A percentile compares a stretch with the other conserved stretches of the same genome.
Evolutionary conservation across 2,113 vertebrate genomes (phyloP).

Genomic region (Romanogobio albipinnatus): DNA sequence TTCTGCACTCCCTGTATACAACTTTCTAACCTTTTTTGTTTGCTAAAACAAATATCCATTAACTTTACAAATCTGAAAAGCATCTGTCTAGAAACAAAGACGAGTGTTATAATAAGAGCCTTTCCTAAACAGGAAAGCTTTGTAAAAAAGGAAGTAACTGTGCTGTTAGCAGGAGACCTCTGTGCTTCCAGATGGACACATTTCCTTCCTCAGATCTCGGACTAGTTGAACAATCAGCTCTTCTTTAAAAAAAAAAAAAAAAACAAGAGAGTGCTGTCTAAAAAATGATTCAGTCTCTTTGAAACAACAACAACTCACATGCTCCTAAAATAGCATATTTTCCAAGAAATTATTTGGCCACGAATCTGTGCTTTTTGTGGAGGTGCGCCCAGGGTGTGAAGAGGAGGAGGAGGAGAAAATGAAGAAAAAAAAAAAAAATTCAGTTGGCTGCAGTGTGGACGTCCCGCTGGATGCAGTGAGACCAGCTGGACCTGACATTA

Average conservation of each 20-base stretch:
- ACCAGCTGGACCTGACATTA: slow-evolving; percentile 66
- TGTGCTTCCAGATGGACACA: slow-evolving; percentile 44
- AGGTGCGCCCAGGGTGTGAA: slow-evolving; percentile 45
- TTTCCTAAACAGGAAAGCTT: slow-evolving; percentile 39
- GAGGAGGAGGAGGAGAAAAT: slow-evolving; percentile 37
- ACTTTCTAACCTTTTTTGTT: not conserved
- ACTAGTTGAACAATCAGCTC: slow-evolving; percentile 6
- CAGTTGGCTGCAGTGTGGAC: slow-evolving; percentile 44
- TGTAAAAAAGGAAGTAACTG: slow-evolving; percentile 48
- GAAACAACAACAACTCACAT: slow-evolving; percentile 25
- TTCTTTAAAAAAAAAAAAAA: slow-evolving; percentile 6
- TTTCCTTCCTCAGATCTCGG: slow-evolving; percentile 55
- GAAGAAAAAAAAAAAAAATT: not conserved
- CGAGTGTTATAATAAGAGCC: slow-evolving; percentile 29
- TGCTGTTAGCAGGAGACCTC: slow-evolving; percentile 37
- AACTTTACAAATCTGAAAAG: slow-evolving; percentile 54
- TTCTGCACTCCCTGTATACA: too few relatives aligned
- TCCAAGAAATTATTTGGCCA: slow-evolving; percentile 43
- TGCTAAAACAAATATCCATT: slow-evolving; percentile 26
- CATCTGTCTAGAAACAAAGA: slow-evolving; percentile 45
- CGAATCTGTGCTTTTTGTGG: slow-evolving; percentile 42
- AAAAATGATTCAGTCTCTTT: slow-evolving; percentile 15
- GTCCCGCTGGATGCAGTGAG: slow-evolving; percentile 58
- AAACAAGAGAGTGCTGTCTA: not conserved
- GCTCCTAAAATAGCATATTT: slow-evolving; percentile 1